phyloP scores from a whole-genome alignment of 2,797 vertebrate genomes.

The Sebastes reedi region DNA sequence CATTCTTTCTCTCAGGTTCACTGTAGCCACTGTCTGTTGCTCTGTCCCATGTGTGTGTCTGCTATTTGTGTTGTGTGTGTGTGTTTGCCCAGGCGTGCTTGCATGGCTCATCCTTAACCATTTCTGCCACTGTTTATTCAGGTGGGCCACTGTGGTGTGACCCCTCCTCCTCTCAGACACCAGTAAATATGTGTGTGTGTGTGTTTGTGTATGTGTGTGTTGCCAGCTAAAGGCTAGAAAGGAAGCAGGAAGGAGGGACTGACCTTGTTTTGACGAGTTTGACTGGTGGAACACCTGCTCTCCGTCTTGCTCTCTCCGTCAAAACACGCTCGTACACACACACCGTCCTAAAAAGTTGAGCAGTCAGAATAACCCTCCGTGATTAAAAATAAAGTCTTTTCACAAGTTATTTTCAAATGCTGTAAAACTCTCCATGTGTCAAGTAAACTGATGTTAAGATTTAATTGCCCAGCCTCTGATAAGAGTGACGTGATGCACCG shows the following conservation, averaged over 20 bases:
- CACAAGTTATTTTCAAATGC: not conserved
- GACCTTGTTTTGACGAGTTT: constrained; percentile 72
- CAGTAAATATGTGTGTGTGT: constrained; percentile 40
- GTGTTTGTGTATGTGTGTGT: constrained; percentile 12
- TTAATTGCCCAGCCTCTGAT: not conserved
- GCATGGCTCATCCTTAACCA: constrained; percentile 76
- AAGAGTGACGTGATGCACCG: not conserved
- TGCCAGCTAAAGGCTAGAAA: constrained; percentile 45
- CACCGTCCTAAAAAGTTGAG: not conserved
- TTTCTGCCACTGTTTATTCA: constrained; percentile 93
- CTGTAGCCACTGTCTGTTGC: constrained; percentile 74
- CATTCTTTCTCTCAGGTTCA: constrained; percentile 39
- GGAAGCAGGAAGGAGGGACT: constrained; percentile 58
- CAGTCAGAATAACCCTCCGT: not conserved
- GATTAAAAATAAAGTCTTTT: not conserved
- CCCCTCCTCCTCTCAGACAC: constrained; percentile 53
- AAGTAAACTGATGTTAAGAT: not conserved
- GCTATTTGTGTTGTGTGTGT: constrained; percentile 33
- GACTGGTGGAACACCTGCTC: constrained; percentile 69
- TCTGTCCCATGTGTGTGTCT: constrained; percentile 56
- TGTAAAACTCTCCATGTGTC: not conserved
- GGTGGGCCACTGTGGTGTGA: constrained; percentile 84
- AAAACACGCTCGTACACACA: not conserved
- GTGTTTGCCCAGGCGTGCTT: constrained; percentile 57
- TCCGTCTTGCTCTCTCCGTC: not conserved